These are phyloP conservation scores for Prostheceraeus crozeri DNA, from an alignment of 2,888 invertebrate genomes.

Conservation along the genomic window DNA sequence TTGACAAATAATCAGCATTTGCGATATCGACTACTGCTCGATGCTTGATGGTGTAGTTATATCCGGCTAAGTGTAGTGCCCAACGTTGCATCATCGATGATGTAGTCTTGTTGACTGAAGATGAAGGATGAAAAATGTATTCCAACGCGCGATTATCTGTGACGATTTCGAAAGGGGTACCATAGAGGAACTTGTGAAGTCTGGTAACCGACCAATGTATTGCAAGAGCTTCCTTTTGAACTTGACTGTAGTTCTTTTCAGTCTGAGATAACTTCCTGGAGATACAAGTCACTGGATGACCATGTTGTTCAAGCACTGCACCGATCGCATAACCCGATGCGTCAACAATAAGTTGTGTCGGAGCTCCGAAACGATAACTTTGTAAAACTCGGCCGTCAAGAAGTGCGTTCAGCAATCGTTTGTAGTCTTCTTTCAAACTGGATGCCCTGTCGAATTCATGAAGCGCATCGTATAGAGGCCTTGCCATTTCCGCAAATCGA, in stretches of 20 bases:
- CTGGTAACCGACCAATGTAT: conserved; percentile 21
- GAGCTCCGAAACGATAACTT: conserved; percentile 4
- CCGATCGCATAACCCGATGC: conserved; percentile 8
- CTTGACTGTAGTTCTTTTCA: conserved; percentile 16
- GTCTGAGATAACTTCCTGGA: neutral
- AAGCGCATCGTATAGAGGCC: conserved; percentile 6
- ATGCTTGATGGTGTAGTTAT: conserved; percentile 14
- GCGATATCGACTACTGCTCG: conserved; percentile 2
- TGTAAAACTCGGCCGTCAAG: conserved; percentile 12
- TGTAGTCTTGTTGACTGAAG: conserved; percentile 13
- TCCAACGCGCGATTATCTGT: conserved; percentile 13
- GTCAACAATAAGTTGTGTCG: conserved; percentile 1
- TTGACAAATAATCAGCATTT: conserved; percentile 23
- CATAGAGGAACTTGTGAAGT: conserved; percentile 14
- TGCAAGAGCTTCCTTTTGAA: conserved; percentile 19
- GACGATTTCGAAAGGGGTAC: conserved; percentile 4
- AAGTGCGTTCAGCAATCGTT: neutral
- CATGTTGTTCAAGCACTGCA: conserved; percentile 26
- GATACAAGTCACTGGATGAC: conserved; percentile 21
- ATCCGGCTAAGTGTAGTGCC: conserved; percentile 12
- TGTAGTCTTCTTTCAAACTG: conserved; percentile 2
- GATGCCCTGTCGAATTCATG: too few relatives aligned
- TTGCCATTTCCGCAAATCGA: conserved; percentile 5
- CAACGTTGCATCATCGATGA: conserved; percentile 14
- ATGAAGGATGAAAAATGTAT: conserved; percentile 6